Conservation (phyloP, 2,113 vertebrate genomes). For the Tursiops truncatus region DNA sequence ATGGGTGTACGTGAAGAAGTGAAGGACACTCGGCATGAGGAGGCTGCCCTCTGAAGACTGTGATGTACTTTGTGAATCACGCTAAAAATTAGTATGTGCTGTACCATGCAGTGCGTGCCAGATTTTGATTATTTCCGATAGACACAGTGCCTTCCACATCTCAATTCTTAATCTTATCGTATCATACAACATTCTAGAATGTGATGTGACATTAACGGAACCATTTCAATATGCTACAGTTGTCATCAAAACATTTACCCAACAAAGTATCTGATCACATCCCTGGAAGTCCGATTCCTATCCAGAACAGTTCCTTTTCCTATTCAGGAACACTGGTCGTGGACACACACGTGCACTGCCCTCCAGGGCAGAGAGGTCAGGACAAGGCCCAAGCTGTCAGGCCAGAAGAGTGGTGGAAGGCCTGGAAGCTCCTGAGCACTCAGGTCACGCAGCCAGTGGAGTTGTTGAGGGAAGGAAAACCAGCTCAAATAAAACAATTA, state of each 20-base stretch:
- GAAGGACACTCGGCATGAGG: neutral
- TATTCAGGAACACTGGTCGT: neutral
- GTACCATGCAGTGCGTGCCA: constrained; percentile 18
- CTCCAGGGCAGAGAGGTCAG: constrained; percentile 50
- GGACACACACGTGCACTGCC: neutral
- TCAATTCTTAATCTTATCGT: neutral
- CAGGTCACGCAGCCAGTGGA: neutral
- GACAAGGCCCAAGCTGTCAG: constrained; percentile 55
- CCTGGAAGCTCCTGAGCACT: neutral
- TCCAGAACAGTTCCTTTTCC: constrained; percentile 38
- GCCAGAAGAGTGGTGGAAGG: constrained; percentile 31
- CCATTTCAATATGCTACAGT: neutral
- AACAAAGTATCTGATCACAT: neutral
- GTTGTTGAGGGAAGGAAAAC: neutral
- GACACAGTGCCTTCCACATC: neutral
- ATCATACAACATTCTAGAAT: neutral
- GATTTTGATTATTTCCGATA: neutral
- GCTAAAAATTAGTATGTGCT: neutral
- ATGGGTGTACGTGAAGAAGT: neutral
- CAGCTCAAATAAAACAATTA: neutral
- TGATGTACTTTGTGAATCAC: neutral
- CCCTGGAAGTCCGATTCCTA: neutral
- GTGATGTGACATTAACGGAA: neutral
- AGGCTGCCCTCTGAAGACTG: neutral
- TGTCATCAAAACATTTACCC: neutral